Conservation (phyloP, 2,888 invertebrate species). For the Epirrhoe alternata region DNA sequence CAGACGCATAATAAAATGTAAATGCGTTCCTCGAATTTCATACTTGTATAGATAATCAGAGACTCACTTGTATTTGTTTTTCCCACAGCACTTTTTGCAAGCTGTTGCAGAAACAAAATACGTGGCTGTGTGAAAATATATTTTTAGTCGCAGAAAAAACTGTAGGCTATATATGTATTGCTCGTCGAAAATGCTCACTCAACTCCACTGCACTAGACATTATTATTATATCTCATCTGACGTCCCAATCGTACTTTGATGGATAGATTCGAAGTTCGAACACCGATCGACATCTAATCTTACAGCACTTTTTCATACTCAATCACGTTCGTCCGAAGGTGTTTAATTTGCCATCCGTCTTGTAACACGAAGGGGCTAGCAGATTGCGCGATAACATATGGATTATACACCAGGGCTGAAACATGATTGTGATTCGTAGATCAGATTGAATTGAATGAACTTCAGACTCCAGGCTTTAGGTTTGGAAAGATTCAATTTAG, state of each 20-base stretch:
- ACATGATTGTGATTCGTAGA: constrained; percentile 5
- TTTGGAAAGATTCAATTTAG: background rate
- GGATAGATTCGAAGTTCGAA: constrained; percentile 47
- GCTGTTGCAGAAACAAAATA: background rate
- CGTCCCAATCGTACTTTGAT: constrained; percentile 47
- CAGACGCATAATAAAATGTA: constrained; percentile 32
- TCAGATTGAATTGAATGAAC: constrained; percentile 2
- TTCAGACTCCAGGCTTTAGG: background rate
- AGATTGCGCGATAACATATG: constrained; percentile 47
- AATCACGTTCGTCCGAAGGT: constrained; percentile 68
- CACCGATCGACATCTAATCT: constrained; percentile 65
- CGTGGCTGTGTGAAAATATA: too few species aligned
- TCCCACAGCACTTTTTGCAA: background rate
- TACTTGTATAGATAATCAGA: constrained; percentile 9
- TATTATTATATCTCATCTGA: constrained; percentile 25
- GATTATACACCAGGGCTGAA: constrained; percentile 23
- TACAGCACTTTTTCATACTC: constrained; percentile 77
- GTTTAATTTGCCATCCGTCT: constrained; percentile 79
- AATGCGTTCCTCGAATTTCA: constrained; percentile 24
- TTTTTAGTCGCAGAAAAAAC: background rate
- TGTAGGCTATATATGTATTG: background rate
- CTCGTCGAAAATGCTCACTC: background rate
- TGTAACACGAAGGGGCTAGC: constrained; percentile 60
- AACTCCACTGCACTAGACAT: constrained; percentile 11
- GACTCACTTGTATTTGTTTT: background rate